These are phyloP conservation scores for Chaetophractus vellerosus DNA, from an alignment of 2,797 vertebrate genomes.

Conservation along the genomic window DNA sequence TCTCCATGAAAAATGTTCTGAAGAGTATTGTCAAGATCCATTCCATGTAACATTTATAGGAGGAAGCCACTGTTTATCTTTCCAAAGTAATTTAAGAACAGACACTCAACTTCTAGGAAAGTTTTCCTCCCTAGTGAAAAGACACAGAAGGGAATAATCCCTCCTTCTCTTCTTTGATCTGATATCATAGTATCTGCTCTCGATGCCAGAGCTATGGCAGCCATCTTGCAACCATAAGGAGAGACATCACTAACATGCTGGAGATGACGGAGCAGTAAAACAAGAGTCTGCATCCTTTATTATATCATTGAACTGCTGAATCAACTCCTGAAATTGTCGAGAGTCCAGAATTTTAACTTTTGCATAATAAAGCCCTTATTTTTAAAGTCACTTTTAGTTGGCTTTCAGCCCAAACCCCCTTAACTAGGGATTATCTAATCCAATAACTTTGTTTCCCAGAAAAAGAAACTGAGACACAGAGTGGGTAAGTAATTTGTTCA, in stretches of 20 bases:
- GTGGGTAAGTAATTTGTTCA: conserved; percentile 37
- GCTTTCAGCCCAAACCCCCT: not conserved
- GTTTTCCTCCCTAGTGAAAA: not conserved
- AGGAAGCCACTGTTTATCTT: not conserved
- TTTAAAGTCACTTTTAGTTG: conserved; percentile 37
- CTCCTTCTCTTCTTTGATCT: not conserved
- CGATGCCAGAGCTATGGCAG: not conserved
- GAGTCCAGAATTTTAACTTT: not conserved
- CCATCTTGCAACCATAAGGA: not conserved
- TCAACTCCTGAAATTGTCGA: not conserved
- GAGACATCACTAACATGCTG: not conserved
- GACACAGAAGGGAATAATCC: not conserved
- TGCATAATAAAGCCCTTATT: not conserved
- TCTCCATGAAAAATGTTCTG: not conserved
- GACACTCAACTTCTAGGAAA: not conserved
- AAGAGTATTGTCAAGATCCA: not conserved
- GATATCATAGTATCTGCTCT: not conserved
- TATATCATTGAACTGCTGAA: not conserved
- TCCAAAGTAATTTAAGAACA: not conserved
- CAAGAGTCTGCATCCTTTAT: not conserved
- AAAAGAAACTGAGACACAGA: conserved; percentile 44
- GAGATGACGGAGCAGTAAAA: not conserved
- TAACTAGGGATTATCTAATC: not conserved
- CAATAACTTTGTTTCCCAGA: conserved; percentile 14
- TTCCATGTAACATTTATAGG: not conserved